Base-by-base conservation (phyloP, 1,140 invertebrate genomes). In the Drosophila kohkoa region DNA sequence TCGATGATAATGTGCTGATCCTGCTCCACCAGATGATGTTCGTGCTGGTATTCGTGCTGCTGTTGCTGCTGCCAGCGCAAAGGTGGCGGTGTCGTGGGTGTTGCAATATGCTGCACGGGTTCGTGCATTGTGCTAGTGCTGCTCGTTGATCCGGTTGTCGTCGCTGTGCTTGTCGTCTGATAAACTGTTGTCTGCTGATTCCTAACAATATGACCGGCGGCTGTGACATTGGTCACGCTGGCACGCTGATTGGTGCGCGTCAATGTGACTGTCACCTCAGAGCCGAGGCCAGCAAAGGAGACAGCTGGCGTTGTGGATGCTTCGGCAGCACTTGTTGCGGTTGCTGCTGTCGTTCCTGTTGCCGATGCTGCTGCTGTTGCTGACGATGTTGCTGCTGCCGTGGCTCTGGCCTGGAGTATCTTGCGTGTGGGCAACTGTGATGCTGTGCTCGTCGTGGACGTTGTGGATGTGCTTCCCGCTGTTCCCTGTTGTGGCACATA, bases 191-290 rank as follows among this genome's bases (percentile, higher is more conserved):
- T 81, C 35, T 66, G 75, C 65, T 88, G 80, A 70, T 92, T 90
- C 60, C 90, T 77, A 78, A 92, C 91, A 92, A 92, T 92, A 92
- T 92, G 90, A 92, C 83, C 90, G 71, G 90, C 87, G 90, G 90
- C 72, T 43, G 85, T 83, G 60, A 90, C 85, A 69, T 64, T 89
- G 16, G 71, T 85, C 11, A 85, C 72, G 15, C 81, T 89, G 62
- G 75, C 81, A 30, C 87, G 76, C 62, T 89, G 83, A 75, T 82
- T 90, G 55, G 79, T 91, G 48, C 90, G 90, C 65, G 90, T 92
- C 67, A 92, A 8, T 3, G 90, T 92, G 38, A 92, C 90, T 5
- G 90, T 92, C 74, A 92, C 90, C 77, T 92, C 90, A 79, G 90
- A 92, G 72, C 90, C 90, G 15, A 92, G 77, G 38, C 90, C 90